phyloP scores from a whole-genome alignment of 1,140 invertebrate species.

The Lordiphosa clarofinis region DNA sequence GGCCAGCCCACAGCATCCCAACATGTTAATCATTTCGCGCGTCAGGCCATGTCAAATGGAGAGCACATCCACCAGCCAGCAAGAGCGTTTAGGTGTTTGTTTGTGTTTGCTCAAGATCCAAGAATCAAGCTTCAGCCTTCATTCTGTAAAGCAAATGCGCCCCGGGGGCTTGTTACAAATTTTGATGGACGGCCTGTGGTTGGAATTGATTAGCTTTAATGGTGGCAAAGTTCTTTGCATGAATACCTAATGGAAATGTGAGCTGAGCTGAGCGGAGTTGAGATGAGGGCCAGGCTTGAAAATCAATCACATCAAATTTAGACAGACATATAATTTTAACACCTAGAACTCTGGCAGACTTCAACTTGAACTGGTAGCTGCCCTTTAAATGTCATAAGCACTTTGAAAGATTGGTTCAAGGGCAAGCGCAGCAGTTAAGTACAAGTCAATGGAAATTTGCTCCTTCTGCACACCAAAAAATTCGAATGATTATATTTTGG shows the following conservation, averaged over 20 bases:
- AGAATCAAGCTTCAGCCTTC: constrained; percentile 9
- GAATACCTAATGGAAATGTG: constrained; percentile 50
- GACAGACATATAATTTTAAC: constrained; percentile 48
- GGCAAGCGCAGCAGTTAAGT: neutral
- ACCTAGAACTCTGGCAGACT: constrained; percentile 16
- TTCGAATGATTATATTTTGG: too few relatives aligned
- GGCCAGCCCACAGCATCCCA: constrained; percentile 31
- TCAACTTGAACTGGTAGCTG: constrained; percentile 6
- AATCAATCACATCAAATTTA: constrained; percentile 48
- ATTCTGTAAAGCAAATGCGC: constrained; percentile 40
- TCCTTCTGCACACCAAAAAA: too few relatives aligned
- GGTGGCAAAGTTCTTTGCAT: constrained; percentile 55
- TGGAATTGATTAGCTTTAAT: constrained; percentile 76
- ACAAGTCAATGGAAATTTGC: too few relatives aligned
- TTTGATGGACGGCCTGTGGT: constrained; percentile 67
- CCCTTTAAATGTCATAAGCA: constrained; percentile 28
- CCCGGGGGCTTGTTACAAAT: constrained; percentile 71
- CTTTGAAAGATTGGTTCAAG: constrained; percentile 5
- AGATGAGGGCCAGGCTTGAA: constrained; percentile 16
- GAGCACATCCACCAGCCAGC: constrained; percentile 22
- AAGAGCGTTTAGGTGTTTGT: constrained; percentile 5
- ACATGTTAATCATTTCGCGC: constrained; percentile 73
- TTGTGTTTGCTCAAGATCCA: constrained; percentile 21
- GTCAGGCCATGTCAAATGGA: constrained; percentile 55
- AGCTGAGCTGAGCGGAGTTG: constrained; percentile 3